Conservation (phyloP, 2,888 invertebrate species). For the Lydus trimaculatus region DNA sequence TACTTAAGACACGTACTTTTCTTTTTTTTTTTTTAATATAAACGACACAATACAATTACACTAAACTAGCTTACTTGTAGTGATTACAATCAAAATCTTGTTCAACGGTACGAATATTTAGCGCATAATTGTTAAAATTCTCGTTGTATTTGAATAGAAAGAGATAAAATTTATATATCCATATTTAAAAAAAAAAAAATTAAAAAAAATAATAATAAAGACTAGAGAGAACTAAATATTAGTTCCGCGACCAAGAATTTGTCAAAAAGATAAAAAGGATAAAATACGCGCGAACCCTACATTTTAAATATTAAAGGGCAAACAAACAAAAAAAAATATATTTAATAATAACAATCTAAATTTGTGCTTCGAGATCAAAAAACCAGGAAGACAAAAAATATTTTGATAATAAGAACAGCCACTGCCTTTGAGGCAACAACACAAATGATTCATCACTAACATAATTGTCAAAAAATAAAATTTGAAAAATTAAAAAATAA, state of each 20-base stretch:
- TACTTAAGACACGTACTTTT: slow-evolving; percentile 57
- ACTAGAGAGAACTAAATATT: slow-evolving; percentile 45
- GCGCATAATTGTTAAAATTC: slow-evolving; percentile 25
- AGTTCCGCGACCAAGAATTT: slow-evolving; percentile 48
- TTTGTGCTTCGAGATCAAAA: slow-evolving; percentile 60
- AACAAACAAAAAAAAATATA: slow-evolving; percentile 14
- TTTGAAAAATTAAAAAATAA: slow-evolving; percentile 28
- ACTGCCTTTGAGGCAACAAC: slow-evolving; percentile 20
- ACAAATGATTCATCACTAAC: slow-evolving; percentile 13
- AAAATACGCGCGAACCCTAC: slow-evolving; percentile 33
- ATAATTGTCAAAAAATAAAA: slow-evolving; percentile 20
- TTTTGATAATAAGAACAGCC: slow-evolving; percentile 34
- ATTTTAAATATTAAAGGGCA: slow-evolving; percentile 21
- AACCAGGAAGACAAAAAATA: slow-evolving; percentile 57
- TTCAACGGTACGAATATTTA: slow-evolving; percentile 52
- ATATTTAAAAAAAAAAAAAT: slow-evolving; percentile 13
- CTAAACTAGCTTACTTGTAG: slow-evolving; percentile 44
- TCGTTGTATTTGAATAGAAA: slow-evolving; percentile 18
- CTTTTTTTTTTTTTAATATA: slow-evolving; percentile 39
- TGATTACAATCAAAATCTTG: slow-evolving; percentile 44
- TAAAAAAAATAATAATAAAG: slow-evolving; percentile 18
- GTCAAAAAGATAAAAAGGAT: slow-evolving; percentile 30
- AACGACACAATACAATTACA: slow-evolving; percentile 49
- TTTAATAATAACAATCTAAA: slow-evolving; percentile 36
- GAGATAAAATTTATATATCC: not conserved